These are phyloP conservation scores for Anguilla anguilla DNA, from an alignment of 2,797 vertebrate species.

Conservation along the genomic window DNA sequence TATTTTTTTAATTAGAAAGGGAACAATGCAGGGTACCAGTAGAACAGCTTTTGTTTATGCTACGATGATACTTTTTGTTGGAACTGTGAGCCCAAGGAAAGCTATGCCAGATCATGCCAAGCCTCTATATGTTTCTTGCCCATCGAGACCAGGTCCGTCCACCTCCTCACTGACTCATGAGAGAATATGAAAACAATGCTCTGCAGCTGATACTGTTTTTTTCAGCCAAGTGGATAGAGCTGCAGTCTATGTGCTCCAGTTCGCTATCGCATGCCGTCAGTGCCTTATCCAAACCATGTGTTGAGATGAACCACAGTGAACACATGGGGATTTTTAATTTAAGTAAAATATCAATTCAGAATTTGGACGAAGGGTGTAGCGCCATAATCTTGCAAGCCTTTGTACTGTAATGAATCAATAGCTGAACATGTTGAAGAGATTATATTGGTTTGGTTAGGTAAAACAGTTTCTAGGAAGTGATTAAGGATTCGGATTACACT, in stretches of 20 bases:
- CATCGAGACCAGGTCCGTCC: not conserved
- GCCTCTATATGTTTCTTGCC: not conserved
- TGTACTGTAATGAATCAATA: not conserved
- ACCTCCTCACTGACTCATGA: not conserved
- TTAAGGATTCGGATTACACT: not conserved
- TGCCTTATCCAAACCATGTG: not conserved
- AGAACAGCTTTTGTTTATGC: not conserved
- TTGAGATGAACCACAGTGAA: not conserved
- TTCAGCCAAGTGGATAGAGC: not conserved
- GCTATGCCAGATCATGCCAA: not conserved
- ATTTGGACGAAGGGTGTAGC: not conserved
- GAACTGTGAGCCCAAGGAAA: not conserved
- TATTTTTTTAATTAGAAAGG: slow-evolving; percentile 19
- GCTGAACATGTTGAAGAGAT: not conserved
- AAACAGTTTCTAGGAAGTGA: not conserved
- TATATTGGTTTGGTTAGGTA: not conserved
- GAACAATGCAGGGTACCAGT: not conserved
- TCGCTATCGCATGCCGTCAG: not conserved
- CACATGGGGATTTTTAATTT: not conserved
- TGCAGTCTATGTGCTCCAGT: not conserved
- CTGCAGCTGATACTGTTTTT: not conserved
- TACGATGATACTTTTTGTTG: not conserved
- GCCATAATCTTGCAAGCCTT: not conserved
- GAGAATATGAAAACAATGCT: not conserved
- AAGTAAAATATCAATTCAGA: not conserved